A percentile compares a stretch with the other conserved stretches of the same genome.
Evolutionary conservation across 1,140 invertebrate genomes (phyloP).

Genomic region (Sitodiplosis mosellana): DNA sequence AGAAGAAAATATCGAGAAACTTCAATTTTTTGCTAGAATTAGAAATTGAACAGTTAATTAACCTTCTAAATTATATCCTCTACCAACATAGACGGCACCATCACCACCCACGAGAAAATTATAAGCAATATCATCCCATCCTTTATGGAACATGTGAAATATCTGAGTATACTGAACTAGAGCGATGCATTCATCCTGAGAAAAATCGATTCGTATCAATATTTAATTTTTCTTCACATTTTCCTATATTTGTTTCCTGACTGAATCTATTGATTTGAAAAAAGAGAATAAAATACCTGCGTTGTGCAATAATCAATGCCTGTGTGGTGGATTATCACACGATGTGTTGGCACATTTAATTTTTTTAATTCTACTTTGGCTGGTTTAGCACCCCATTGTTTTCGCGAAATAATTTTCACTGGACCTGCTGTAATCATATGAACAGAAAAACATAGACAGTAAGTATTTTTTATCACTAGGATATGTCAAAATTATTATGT

Average conservation of each 20-base stretch:
- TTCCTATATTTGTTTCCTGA: too few species aligned
- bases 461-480: too few species aligned
- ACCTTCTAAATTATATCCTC: constrained; percentile 41
- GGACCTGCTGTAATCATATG: neutral
- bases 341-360: neutral
- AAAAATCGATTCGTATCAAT: too few species aligned
- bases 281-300: too few species aligned
- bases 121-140: constrained; percentile 42
- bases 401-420: neutral
- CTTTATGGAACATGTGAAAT: constrained; percentile 48
- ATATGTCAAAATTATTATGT: too few species aligned
- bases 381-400: neutral
- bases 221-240: too few species aligned
- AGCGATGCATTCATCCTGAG: constrained; percentile 25
- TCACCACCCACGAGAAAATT: constrained; percentile 51
- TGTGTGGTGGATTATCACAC: neutral
- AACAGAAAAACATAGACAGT: neutral
- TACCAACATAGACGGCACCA: constrained; percentile 36
- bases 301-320: neutral
- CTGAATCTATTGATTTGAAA: too few species aligned
- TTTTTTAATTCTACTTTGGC: neutral
- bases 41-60: too few species aligned
- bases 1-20: too few species aligned
- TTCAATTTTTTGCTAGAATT: too few species aligned
- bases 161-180: constrained; percentile 41